A percentile compares a stretch with the other conserved stretches of the same genome.
phyloP scores from a whole-genome alignment of 2,113 vertebrate species.

The Lethenteron camtschaticum region DNA sequence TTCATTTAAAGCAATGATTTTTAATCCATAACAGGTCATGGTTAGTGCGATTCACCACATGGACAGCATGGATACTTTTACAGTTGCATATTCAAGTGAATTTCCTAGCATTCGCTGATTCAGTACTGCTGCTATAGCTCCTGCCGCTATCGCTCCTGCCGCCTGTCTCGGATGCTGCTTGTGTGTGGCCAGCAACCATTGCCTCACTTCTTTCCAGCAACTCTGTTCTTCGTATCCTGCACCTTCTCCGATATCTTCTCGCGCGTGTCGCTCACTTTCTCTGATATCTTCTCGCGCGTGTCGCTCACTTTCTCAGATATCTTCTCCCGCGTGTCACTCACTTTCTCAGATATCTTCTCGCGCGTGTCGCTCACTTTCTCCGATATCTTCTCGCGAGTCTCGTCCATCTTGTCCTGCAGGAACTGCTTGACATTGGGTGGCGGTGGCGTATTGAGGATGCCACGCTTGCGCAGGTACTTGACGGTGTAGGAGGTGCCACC shows the following conservation, averaged over 20 bases:
- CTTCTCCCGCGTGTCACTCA: constrained; percentile 26
- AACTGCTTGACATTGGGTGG: constrained; percentile 50
- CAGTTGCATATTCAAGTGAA: too few species aligned
- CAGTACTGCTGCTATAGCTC: too few species aligned
- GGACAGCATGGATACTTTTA: too few species aligned
- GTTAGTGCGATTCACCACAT: too few species aligned
- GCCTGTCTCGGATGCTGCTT: too few species aligned
- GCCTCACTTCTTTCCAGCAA: constrained; percentile 59
- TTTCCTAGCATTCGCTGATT: too few species aligned
- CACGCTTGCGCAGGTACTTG: constrained; percentile 54
- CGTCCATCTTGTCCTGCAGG: constrained; percentile 52
- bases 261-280: constrained; percentile 73
- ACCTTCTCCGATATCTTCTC: constrained; percentile 17
- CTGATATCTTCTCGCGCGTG: constrained; percentile 43
- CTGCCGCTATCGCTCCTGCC: too few species aligned
- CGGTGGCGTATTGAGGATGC: constrained; percentile 70
- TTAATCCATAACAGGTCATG: too few species aligned
- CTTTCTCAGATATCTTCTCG: constrained; percentile 23
- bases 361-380: constrained; percentile 74
- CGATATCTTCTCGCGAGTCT: constrained; percentile 38
- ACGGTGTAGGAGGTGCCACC: constrained; percentile 69
- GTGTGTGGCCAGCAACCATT: neutral
- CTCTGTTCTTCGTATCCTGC: constrained; percentile 23
- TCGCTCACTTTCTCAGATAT: constrained; percentile 48
- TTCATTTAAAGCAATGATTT: too few species aligned